A percentile compares a stretch with the other conserved stretches of the same genome.
These are phyloP conservation scores for Scomberomorus guttatus DNA, from an alignment of 2,797 vertebrate species.

Conservation along the genomic window DNA sequence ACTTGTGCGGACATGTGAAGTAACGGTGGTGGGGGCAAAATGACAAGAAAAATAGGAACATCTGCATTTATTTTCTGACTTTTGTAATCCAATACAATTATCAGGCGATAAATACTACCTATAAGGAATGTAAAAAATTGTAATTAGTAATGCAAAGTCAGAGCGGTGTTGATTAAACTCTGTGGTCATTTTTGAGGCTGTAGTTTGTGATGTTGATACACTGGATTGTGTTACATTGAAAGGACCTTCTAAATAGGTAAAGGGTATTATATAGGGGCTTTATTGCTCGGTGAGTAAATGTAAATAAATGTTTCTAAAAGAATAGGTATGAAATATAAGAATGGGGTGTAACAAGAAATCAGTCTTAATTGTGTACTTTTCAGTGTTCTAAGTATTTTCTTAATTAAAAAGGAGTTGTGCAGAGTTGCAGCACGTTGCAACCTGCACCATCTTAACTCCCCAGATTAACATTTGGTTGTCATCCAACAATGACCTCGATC, in stretches of 20 bases:
- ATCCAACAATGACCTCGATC: constrained; percentile 66
- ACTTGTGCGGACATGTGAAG: not conserved
- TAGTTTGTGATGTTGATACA: too few species aligned
- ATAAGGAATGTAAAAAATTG: not conserved
- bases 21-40: too few species aligned
- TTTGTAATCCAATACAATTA: not conserved
- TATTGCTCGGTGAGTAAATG: not conserved
- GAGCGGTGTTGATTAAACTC: too few species aligned
- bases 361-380: not conserved
- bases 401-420: constrained; percentile 50
- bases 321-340: not conserved
- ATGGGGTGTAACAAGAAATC: not conserved
- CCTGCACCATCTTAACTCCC: constrained; percentile 57
- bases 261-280: not conserved
- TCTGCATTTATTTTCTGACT: not conserved
- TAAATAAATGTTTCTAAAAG: not conserved
- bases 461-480: constrained; percentile 71
- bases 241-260: not conserved
- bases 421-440: constrained; percentile 42
- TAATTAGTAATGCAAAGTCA: not conserved
- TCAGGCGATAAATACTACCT: not conserved
- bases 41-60: not conserved
- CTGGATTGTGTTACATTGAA: not conserved
- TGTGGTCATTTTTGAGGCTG: not conserved
- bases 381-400: constrained; percentile 28